These are phyloP conservation scores for Pristionchus mayeri DNA, from an alignment of 2,888 invertebrate species.

Conservation along the genomic window DNA sequence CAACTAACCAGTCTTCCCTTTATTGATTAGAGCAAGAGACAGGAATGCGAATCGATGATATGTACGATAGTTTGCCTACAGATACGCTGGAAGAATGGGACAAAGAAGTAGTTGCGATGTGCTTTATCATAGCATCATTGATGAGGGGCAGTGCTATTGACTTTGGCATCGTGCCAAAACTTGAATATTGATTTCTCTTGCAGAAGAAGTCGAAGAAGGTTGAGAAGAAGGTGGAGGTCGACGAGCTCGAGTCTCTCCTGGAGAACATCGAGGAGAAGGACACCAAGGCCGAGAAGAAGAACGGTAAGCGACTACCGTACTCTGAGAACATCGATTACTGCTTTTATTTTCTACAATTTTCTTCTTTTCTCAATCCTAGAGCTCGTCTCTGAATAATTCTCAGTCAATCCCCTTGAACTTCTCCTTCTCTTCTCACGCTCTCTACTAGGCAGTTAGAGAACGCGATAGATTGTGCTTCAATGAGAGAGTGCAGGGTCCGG, in stretches of 20 bases:
- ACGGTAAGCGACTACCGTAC: background rate
- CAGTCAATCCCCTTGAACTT: background rate
- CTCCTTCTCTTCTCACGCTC: slow-evolving; percentile 1
- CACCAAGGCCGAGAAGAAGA: slow-evolving; percentile 57
- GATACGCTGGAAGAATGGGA: too few relatives aligned
- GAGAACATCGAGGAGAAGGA: slow-evolving; percentile 74
- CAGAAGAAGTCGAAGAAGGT: slow-evolving; percentile 50
- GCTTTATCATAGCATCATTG: too few relatives aligned
- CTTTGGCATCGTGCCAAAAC: background rate
- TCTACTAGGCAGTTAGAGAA: background rate
- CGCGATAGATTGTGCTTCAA: background rate
- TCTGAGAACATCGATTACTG: background rate
- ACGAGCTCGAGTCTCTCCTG: slow-evolving; percentile 72
- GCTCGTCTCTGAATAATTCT: too few relatives aligned
- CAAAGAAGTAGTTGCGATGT: too few relatives aligned
- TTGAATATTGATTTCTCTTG: slow-evolving; percentile 1
- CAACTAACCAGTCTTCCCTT: too few relatives aligned
- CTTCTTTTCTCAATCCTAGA: background rate
- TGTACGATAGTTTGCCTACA: too few relatives aligned
- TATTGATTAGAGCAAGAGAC: too few relatives aligned
- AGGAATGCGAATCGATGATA: too few relatives aligned
- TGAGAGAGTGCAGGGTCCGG: background rate
- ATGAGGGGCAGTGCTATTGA: too few relatives aligned
- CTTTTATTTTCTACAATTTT: background rate
- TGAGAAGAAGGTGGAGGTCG: slow-evolving; percentile 57